phyloP scores from a whole-genome alignment of 2,113 vertebrate genomes.

The Cynopterus brachyotis region DNA sequence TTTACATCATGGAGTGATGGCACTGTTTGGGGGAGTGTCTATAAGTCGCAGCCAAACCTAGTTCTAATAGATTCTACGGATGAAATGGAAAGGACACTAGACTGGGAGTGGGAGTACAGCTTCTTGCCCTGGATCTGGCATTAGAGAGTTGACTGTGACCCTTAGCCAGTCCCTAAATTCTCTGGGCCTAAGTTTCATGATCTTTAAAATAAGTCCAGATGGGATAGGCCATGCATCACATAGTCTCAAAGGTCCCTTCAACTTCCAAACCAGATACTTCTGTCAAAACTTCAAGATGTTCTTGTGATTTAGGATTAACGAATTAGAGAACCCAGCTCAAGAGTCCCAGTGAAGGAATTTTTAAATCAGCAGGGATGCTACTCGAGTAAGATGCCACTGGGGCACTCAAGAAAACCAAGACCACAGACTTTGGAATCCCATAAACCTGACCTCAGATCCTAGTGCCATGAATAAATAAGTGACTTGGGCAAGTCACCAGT shows the following conservation, averaged over 20 bases:
- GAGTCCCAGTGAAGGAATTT: background rate
- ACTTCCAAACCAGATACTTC: background rate
- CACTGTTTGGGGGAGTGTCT: background rate
- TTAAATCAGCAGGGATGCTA: background rate
- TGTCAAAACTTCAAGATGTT: conserved; percentile 12
- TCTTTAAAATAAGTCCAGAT: background rate
- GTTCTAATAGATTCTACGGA: background rate
- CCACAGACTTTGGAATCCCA: background rate
- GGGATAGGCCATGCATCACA: background rate
- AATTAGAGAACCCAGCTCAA: background rate
- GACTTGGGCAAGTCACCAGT: background rate
- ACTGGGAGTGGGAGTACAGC: background rate
- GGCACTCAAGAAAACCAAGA: background rate
- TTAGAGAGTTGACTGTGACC: background rate
- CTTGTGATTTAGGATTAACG: background rate
- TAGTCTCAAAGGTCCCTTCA: background rate
- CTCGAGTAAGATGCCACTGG: background rate
- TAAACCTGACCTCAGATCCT: background rate
- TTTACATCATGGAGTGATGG: background rate
- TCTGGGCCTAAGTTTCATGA: conserved; percentile 22
- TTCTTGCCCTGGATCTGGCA: background rate
- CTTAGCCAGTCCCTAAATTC: background rate
- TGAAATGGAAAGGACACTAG: background rate
- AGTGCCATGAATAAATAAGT: background rate
- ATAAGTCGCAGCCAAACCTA: background rate